phyloP scores from a whole-genome alignment of 2,888 invertebrate species.

The Lycia hirtaria region DNA sequence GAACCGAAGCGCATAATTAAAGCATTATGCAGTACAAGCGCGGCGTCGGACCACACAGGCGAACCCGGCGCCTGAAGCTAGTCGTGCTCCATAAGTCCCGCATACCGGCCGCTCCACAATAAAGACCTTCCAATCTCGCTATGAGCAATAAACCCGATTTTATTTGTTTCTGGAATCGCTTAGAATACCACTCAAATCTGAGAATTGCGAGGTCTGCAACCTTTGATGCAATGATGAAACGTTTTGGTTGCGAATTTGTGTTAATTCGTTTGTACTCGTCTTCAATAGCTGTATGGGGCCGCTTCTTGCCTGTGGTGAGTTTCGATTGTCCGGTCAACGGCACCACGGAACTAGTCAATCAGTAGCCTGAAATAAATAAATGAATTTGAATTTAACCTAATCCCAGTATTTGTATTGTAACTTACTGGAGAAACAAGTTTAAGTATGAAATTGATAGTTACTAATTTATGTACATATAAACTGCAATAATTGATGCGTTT shows the following conservation, averaged over 20 bases:
- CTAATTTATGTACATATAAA: too few relatives aligned
- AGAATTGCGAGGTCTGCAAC: constrained; percentile 42
- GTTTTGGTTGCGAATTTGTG: constrained; percentile 9
- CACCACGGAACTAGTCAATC: too few relatives aligned
- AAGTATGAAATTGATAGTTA: too few relatives aligned
- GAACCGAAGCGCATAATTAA: constrained; percentile 53
- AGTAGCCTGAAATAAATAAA: too few relatives aligned
- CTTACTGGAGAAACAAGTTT: too few relatives aligned
- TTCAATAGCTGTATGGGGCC: constrained; percentile 5
- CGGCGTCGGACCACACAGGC: constrained; percentile 72
- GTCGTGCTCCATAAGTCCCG: constrained; percentile 74
- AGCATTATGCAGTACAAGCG: constrained; percentile 53
- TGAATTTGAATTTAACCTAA: too few relatives aligned
- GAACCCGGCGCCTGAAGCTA: constrained; percentile 67
- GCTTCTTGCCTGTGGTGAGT: too few relatives aligned
- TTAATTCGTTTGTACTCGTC: constrained; percentile 9
- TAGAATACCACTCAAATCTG: constrained; percentile 46
- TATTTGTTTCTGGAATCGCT: constrained; percentile 63
- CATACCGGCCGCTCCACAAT: constrained; percentile 61
- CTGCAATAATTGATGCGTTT: too few relatives aligned
- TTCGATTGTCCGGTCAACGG: too few relatives aligned
- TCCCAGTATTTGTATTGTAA: too few relatives aligned
- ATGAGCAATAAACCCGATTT: constrained; percentile 66
- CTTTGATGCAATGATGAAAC: constrained; percentile 33
- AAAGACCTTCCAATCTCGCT: constrained; percentile 71